Evolutionary conservation across 2,113 vertebrate genomes (phyloP).

Genomic region (Polypterus bichir): DNA sequence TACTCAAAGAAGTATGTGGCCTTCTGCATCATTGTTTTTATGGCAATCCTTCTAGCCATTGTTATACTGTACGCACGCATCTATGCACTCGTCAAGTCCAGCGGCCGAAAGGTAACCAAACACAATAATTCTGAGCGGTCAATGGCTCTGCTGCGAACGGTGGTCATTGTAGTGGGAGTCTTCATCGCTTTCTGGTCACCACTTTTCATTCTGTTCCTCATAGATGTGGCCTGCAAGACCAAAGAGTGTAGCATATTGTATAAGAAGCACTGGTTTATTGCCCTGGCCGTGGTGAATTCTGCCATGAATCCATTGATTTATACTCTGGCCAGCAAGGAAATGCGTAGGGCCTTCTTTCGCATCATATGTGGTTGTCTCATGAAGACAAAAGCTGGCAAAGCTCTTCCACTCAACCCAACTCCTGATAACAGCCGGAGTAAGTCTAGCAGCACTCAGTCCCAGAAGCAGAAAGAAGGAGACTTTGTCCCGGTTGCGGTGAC

Average conservation of each 20-base stretch:
- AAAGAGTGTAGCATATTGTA: conserved; percentile 59
- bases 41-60: conserved; percentile 66
- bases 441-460: conserved; percentile 67
- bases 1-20: conserved; percentile 86
- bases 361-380: conserved; percentile 64
- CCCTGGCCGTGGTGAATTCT: conserved; percentile 77
- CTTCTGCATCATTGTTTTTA: conserved; percentile 83
- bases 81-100: conserved; percentile 82
- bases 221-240: conserved; percentile 74
- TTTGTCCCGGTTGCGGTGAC: conserved; percentile 15
- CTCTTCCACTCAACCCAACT: conserved; percentile 44
- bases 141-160: conserved; percentile 82
- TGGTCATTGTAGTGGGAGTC: conserved; percentile 81
- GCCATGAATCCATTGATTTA: conserved; percentile 93
- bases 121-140: conserved; percentile 73
- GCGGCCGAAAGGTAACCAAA: conserved; percentile 77
- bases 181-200: conserved; percentile 94
- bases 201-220: conserved; percentile 72
- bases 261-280: conserved; percentile 75
- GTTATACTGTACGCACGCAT: conserved; percentile 80
- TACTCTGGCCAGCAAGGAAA: conserved; percentile 86
- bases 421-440: conserved; percentile 75
- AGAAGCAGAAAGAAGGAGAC: conserved; percentile 45
- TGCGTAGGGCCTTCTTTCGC: conserved; percentile 77
- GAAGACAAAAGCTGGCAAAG: conserved; percentile 27